Percentiles rank a stretch among this genome's conserved stretches.
Conservation (phyloP, 2,797 vertebrate genomes). For the Simalia tracyae region DNA sequence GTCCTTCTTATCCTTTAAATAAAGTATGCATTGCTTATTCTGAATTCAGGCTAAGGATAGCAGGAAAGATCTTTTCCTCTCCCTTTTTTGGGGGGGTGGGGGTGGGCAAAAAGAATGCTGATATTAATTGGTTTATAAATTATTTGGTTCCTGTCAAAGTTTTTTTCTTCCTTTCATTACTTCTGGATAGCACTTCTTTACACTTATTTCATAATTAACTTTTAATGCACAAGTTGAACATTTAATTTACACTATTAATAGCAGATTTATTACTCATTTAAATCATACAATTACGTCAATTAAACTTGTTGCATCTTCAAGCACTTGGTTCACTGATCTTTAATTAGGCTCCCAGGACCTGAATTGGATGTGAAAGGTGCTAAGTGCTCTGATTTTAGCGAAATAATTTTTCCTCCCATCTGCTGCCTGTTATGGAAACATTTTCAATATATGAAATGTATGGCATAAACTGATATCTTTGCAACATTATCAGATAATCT, state of each 20-base stretch:
- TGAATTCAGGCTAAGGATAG: background rate
- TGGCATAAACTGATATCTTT: conserved; percentile 1
- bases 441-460: conserved; percentile 3
- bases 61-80: background rate
- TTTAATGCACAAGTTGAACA: conserved; percentile 70
- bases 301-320: conserved; percentile 68
- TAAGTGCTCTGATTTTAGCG: conserved; percentile 48
- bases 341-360: conserved; percentile 67
- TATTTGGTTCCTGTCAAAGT: conserved; percentile 43
- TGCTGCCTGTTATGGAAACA: conserved; percentile 24
- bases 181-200: conserved; percentile 60
- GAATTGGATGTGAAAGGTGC: conserved; percentile 58
- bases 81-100: background rate
- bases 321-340: conserved; percentile 71
- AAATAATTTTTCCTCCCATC: conserved; percentile 28
- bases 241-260: conserved; percentile 73
- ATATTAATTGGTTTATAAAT: conserved; percentile 30
- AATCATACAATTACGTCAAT: conserved; percentile 72
- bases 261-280: conserved; percentile 69
- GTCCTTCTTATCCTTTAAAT: background rate
- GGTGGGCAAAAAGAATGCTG: background rate
- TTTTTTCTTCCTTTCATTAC: conserved; percentile 44
- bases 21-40: background rate
- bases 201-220: conserved; percentile 74
- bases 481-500: background rate